These are phyloP conservation scores for Budorcas taxicolor DNA, from an alignment of 2,113 vertebrate genomes.

Conservation along the genomic window DNA sequence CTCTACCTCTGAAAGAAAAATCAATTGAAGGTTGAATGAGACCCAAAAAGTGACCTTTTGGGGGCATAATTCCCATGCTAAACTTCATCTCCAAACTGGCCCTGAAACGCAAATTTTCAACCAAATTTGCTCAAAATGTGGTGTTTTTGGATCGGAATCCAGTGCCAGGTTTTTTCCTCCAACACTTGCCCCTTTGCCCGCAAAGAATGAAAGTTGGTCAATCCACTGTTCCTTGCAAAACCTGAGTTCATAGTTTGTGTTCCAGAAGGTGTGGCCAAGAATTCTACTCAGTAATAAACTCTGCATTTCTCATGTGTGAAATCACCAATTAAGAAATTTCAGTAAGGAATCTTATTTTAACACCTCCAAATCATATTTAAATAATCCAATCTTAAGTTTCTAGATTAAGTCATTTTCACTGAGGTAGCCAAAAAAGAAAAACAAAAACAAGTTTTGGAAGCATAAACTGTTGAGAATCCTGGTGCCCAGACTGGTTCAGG, in stretches of 20 bases:
- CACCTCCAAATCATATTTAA: conserved; percentile 26
- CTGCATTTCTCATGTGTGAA: conserved; percentile 67
- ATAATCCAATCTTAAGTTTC: neutral
- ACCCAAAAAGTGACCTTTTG: neutral
- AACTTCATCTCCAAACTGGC: conserved; percentile 15
- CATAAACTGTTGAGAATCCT: neutral
- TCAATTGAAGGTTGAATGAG: neutral
- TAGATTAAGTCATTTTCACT: neutral
- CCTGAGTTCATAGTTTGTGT: neutral
- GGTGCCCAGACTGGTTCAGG: neutral
- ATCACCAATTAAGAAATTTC: conserved; percentile 60
- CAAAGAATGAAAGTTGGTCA: conserved; percentile 49
- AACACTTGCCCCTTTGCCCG: neutral
- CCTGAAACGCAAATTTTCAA: neutral
- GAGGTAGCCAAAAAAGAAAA: neutral
- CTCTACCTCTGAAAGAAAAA: neutral
- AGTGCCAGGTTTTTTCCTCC: neutral
- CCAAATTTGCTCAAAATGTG: neutral
- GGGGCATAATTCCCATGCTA: neutral
- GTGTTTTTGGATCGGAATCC: neutral
- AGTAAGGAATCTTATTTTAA: conserved; percentile 67
- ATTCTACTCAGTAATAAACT: neutral
- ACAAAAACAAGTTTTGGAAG: neutral
- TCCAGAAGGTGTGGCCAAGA: conserved; percentile 17
- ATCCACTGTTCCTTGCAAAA: conserved; percentile 59